Conservation (phyloP, 2,797 vertebrate species). For the Schizothorax lantsangensis region DNA sequence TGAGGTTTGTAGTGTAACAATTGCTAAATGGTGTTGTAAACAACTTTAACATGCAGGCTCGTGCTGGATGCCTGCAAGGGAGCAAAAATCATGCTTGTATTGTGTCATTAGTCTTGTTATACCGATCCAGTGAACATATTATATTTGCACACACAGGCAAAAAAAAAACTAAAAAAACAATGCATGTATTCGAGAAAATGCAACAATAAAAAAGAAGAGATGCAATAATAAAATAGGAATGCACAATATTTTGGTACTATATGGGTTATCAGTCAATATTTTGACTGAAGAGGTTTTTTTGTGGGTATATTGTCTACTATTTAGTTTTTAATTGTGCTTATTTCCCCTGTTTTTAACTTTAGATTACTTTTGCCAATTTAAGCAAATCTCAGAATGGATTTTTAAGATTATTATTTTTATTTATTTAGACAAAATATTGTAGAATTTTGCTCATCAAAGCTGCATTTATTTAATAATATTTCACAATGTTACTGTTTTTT, state of each 20-base stretch:
- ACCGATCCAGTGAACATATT: constrained; percentile 22
- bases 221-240: background rate
- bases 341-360: background rate
- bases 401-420: background rate
- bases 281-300: background rate
- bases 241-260: background rate
- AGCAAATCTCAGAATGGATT: background rate
- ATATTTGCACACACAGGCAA: constrained; percentile 17
- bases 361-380: background rate
- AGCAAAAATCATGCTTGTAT: constrained; percentile 9
- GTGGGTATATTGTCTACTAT: background rate
- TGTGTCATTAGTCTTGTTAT: constrained; percentile 37
- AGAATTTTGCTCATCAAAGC: background rate
- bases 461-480: too few relatives aligned
- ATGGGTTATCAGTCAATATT: background rate
- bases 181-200: constrained; percentile 52
- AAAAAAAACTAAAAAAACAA: background rate
- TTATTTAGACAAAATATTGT: background rate
- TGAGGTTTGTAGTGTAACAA: constrained; percentile 2
- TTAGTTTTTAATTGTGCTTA: background rate
- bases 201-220: background rate
- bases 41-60: background rate
- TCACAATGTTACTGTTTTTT: too few relatives aligned
- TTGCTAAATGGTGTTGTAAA: constrained; percentile 29
- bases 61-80: constrained; percentile 27